These are phyloP conservation scores for Sarcophaga caerulescens DNA, from an alignment of 2,888 invertebrate genomes.

Conservation along the genomic window DNA sequence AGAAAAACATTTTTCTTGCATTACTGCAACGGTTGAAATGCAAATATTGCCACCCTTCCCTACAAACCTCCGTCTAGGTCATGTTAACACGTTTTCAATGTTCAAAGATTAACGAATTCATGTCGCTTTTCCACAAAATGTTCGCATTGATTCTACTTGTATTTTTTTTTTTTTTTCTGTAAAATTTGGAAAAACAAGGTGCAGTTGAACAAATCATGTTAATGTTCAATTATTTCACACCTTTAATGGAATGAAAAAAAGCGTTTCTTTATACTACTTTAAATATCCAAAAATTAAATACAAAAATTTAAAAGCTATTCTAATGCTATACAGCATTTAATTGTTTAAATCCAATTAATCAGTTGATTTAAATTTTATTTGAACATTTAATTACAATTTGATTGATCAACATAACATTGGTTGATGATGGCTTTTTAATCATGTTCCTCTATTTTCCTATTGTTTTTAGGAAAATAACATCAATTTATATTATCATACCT, in stretches of 20 bases:
- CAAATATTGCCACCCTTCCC: not conserved
- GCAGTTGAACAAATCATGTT: constrained; percentile 56
- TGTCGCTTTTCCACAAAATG: constrained; percentile 32
- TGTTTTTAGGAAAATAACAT: too few species aligned
- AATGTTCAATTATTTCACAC: constrained; percentile 59
- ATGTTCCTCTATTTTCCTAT: not conserved
- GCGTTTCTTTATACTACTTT: not conserved
- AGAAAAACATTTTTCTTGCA: too few species aligned
- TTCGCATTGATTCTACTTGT: constrained; percentile 23
- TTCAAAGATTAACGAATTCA: constrained; percentile 27
- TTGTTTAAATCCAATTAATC: constrained; percentile 43
- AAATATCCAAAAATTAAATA: constrained; percentile 27
- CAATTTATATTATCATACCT: too few species aligned
- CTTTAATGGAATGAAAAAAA: not conserved
- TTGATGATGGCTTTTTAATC: not conserved
- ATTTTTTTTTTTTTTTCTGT: too few species aligned
- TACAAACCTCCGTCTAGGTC: constrained; percentile 5
- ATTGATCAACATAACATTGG: constrained; percentile 30
- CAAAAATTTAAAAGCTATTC: not conserved
- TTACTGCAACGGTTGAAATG: too few species aligned
- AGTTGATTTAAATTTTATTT: constrained; percentile 22
- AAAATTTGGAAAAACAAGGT: constrained; percentile 33
- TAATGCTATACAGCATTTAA: constrained; percentile 46
- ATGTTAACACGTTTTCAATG: constrained; percentile 46
- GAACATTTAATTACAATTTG: constrained; percentile 17